A percentile compares a stretch with the other conserved stretches of the same genome.
These are phyloP conservation scores for Actias luna DNA, from an alignment of 2,888 invertebrate genomes.

Conservation along the genomic window DNA sequence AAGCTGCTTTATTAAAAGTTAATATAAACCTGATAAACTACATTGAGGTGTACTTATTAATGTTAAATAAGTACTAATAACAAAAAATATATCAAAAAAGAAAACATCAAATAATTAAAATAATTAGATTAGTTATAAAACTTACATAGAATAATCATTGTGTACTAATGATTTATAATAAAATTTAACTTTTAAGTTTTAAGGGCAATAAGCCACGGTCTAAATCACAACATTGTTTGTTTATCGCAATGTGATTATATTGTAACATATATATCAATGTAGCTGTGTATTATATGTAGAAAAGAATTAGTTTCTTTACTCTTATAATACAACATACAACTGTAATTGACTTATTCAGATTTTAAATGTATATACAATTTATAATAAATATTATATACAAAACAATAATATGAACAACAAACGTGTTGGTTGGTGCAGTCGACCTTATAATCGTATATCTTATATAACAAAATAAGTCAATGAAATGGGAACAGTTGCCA, in stretches of 20 bases:
- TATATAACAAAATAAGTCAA: constrained; percentile 43
- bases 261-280: neutral
- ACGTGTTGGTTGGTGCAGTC: constrained; percentile 14
- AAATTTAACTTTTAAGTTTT: neutral
- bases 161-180: neutral
- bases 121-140: neutral
- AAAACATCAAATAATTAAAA: neutral
- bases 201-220: neutral
- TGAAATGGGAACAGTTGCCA: constrained; percentile 40
- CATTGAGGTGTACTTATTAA: neutral
- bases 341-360: too few species aligned
- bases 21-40: too few species aligned
- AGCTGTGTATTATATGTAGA: neutral
- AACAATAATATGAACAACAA: constrained; percentile 1
- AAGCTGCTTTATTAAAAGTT: too few species aligned
- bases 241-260: neutral
- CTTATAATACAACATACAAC: neutral
- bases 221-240: neutral
- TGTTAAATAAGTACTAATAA: neutral
- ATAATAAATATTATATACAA: neutral
- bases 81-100: neutral
- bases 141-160: neutral
- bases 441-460: constrained; percentile 30
- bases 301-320: neutral
- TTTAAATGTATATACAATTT: too few species aligned